Conservation (phyloP, 2,888 invertebrate species). For the Lithophane leautieri region DNA sequence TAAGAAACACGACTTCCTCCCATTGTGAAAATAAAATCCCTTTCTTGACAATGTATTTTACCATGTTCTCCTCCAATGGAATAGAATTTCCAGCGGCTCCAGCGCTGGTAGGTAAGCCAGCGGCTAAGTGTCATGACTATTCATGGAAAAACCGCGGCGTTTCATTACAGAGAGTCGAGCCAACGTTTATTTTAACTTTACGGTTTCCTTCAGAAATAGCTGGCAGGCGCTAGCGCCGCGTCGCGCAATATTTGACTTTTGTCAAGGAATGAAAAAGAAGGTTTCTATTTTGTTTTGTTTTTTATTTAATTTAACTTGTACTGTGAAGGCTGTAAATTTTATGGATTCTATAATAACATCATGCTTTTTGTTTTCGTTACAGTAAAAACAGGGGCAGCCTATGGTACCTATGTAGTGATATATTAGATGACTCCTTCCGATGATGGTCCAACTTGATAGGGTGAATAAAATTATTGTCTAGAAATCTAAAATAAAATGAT, state of each 20-base stretch:
- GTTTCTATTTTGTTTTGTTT: background rate
- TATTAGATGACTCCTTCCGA: background rate
- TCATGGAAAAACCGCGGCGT: slow-evolving; percentile 83
- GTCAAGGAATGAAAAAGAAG: slow-evolving; percentile 16
- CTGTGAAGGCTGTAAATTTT: background rate
- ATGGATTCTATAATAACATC: background rate
- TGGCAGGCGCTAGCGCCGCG: slow-evolving; percentile 9
- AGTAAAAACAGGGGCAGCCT: background rate
- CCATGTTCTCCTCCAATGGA: slow-evolving; percentile 34
- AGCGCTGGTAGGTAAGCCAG: slow-evolving; percentile 62
- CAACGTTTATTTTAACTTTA: slow-evolving; percentile 67
- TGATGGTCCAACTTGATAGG: background rate
- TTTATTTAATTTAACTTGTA: background rate
- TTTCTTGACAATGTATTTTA: slow-evolving; percentile 33
- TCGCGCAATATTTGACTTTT: slow-evolving; percentile 39
- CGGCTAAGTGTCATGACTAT: slow-evolving; percentile 82
- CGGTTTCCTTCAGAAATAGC: slow-evolving; percentile 42
- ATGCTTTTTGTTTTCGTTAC: background rate
- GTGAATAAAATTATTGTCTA: background rate
- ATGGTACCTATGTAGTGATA: background rate
- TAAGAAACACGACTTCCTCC: no score
- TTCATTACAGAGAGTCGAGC: slow-evolving; percentile 76
- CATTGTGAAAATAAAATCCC: background rate
- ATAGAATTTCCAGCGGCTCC: slow-evolving; percentile 52
- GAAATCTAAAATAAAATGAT: background rate